Base-by-base conservation (phyloP, 2,888 invertebrate genomes). In the Shargacucullia verbasci region DNA sequence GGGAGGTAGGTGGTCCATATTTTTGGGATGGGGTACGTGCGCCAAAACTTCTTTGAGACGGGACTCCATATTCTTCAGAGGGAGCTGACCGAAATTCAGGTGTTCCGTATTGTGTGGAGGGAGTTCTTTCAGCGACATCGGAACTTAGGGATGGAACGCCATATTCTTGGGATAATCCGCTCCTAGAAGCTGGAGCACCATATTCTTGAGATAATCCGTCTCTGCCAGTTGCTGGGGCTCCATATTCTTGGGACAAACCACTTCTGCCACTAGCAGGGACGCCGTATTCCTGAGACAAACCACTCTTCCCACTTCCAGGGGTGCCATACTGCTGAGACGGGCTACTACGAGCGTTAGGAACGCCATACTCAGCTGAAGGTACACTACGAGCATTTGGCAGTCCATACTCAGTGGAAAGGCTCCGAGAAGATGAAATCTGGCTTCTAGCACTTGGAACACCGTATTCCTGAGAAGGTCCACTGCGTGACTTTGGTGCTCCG, bases 51-150 rank as follows among this genome's bases (percentile, higher is more conserved):
- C 78, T 81, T 54, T 75, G 73, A 0, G 81, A 72, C 0, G 88
- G 86, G 2, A 66, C 71, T 6, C 85, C 83, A 41, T 87, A 89
- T 54, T 84, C 81, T 54, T 83, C 77, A 3, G 88, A 85, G 11
- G 84, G 83, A 13, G 66, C 27, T 3, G 83, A 83, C 7, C 82
- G 78, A 44, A 81, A 75, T 44, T 83, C 85, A 25, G 86, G 85
- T 6, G 70, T 59, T 13, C 83, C 84, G 33, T 84, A 85, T 15
- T 79, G 67, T 4, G 75, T 31, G 2, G 83, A 83, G 0, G 72
- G 81, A 33, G 74, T 70, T 7, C 78, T 80, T 2, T 76, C 61
- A 13, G 29, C 37, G n/a, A 33, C 72, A 45, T 79, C 72, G 12
- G 79, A 56, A 25, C 50, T 61, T 31, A 29, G 11, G 11, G 74